Evolutionary conservation across 1,140 invertebrate species (phyloP), one percentile per base, ranked within the genome.

Genomic region (Trachymyrmex cornetzi): DNA sequence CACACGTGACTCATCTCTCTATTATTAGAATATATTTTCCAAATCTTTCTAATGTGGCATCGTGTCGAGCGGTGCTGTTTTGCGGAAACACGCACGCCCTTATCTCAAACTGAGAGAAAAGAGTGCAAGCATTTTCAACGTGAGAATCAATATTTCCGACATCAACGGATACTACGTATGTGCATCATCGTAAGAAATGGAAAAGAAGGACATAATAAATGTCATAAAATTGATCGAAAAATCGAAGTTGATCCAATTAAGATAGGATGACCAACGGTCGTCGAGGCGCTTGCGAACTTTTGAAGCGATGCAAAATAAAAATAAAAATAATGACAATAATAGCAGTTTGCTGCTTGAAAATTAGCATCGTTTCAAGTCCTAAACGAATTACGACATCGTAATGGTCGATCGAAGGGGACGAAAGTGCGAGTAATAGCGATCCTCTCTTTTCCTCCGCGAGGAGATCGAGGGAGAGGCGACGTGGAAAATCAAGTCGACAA

Each of bases 21-120:
- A 19, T 71, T 71, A 48, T 72, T 48, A 38, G 48, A 59, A 38
- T n/a, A 57, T 69, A 48, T 71, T 44, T 67, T 80, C n/a, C 22
- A 69, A 38, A 24, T 50, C 27, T 81, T 27, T 38, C 38, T 44
- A 6, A 3, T 22, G 27, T 7, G 63, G 16, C 19, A 12, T 24
- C 3, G 57, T 5, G 59, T 74, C 27, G 7, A 38, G 11, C 16
- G 9, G n/a, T 48, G 19, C n/a, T n/a, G 64, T 66, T 22, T 44
- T 4, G 12, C 4, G 64, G 14, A 27, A 27, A 63, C 5, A 63
- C 16, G 24, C 6, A 30, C 11, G 5, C 16, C 11, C 55, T 22
- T 34, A 12, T 19, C 22, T 50, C 12, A 16, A 48, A 22, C 14
- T 14, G 11, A 59, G 11, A 16, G n/a, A 16, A 24, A 61, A 61